Evolutionary conservation across 2,797 vertebrate species (phyloP), one percentile per base, ranked within the genome.

Genomic region (Danio tinwini): DNA sequence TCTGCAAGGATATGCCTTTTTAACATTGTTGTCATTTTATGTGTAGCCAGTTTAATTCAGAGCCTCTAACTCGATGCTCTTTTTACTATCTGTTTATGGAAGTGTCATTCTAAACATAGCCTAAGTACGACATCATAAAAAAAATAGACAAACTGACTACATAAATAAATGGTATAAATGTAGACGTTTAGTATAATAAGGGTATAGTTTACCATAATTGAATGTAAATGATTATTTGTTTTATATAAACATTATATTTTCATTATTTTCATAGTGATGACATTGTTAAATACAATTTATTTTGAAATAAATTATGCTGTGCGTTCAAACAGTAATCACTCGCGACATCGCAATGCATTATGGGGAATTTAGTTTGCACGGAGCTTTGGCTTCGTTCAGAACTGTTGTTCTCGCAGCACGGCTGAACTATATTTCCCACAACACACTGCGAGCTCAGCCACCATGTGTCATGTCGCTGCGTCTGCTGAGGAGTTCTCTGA

Each of bases 371-470:
- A 79, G 83, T 88, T 85, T 7, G n/a, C 3, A 50, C 0, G 44
- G 1, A 40, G 3, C 2, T 0, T n/a, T 39, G 9, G 9, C 10
- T 4, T 4, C n/a, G 0, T 13, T 13, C 14, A 50, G 11, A 39
- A 47, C 9, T 1, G 39, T 19, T 6, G 8, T 53, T 9, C 53
- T 3, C 5, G 0, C 1, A 9, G 10, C 8, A 0, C 5, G 6
- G 6, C 17, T 42, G 42, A 2, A 86, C 86, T 82, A 79, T 74
- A 83, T 64, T 83, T 86, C 85, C 87, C 85, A 84, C 5, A 75
- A 16, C 42, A 6, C 79, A 56, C 6, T 71, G 58, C n/a, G 50
- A 17, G 16, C 12, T 3, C 19, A 5, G 12, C 13, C 73, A 47
- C 17, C 50, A 52, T 37, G 81, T 44, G 77, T 64, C 58, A 82